Base-by-base conservation (phyloP, 2,888 invertebrate genomes). In the Thysanoteuthis rhombus region DNA sequence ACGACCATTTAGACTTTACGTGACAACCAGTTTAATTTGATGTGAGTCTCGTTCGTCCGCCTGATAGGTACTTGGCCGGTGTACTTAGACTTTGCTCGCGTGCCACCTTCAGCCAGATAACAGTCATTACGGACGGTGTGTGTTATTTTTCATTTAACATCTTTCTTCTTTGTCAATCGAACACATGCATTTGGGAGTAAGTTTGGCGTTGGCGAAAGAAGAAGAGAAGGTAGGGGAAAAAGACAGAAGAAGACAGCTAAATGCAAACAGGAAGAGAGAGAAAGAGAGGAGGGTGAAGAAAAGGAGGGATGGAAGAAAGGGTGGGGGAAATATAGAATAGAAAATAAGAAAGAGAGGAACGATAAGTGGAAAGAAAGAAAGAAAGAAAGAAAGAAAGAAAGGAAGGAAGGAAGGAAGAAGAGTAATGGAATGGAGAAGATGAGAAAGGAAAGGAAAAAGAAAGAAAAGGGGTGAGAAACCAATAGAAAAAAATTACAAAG, bases 81-180 rank as follows among this genome's bases (percentile, higher is more conserved):
- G 93, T 52, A 47, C 45, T 47, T 93, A 93, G 93, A 93, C 45
- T 52, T 8, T 36, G 93, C 52, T 58, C 47, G 93, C 93, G 93
- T 93, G 93, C 52, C 93, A 58, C 52, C 45, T 47, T 36, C 45
- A 58, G 28, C 32, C 45, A 58, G 52, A 93, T 93, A 93, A 93
- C 52, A 47, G 93, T 93, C 36, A 93, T 93, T 93, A 93, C 28
- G 52, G 58, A 36, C 38, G 32, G 93, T 39, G 45, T 93, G 93
- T 93, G 93, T 93, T 93, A 93, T 93, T 93, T 93, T 93, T 93
- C 93, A 93, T 93, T 93, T 93, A 93, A 93, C 93, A 93, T 47
- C 93, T 93, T 39, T 93, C 93, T 47, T 45, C 47, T 52, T 47
- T 45, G 40, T 42, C 45, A n/a, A 40, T 45, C 92, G 40, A 45